phyloP scores from a whole-genome alignment of 2,113 vertebrate species.

The Ammospiza caudacuta region DNA sequence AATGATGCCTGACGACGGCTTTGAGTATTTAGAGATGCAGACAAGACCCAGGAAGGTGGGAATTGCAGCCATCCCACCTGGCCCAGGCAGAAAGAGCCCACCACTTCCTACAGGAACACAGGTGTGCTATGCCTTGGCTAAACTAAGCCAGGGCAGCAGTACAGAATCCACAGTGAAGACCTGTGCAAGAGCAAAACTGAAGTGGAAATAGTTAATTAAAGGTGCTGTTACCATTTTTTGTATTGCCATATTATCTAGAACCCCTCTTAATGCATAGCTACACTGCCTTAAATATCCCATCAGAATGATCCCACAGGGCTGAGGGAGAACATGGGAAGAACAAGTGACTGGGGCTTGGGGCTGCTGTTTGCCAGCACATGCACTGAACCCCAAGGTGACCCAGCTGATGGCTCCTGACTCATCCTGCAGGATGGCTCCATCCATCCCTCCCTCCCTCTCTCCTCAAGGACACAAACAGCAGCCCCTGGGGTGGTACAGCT shows the following conservation, averaged over 20 bases:
- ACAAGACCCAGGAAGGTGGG: conserved; percentile 2
- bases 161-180: not conserved
- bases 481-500: not conserved
- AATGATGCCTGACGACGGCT: not conserved
- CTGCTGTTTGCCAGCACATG: not conserved
- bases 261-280: not conserved
- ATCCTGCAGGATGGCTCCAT: not conserved
- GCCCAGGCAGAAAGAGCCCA: not conserved
- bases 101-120: not conserved
- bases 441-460: not conserved
- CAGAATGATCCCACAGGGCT: not conserved
- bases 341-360: not conserved
- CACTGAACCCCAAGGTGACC: not conserved
- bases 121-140: not conserved
- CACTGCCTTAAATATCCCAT: not conserved
- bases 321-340: not conserved
- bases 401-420: not conserved
- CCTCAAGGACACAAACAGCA: not conserved
- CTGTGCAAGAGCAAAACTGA: not conserved
- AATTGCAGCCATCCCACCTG: not conserved
- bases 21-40: conserved; percentile 29
- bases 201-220: not conserved
- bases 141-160: not conserved
- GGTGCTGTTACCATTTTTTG: not conserved
- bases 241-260: not conserved